phyloP scores from a whole-genome alignment of 1,140 invertebrate genomes.

The Diachasmimorpha longicaudata region DNA sequence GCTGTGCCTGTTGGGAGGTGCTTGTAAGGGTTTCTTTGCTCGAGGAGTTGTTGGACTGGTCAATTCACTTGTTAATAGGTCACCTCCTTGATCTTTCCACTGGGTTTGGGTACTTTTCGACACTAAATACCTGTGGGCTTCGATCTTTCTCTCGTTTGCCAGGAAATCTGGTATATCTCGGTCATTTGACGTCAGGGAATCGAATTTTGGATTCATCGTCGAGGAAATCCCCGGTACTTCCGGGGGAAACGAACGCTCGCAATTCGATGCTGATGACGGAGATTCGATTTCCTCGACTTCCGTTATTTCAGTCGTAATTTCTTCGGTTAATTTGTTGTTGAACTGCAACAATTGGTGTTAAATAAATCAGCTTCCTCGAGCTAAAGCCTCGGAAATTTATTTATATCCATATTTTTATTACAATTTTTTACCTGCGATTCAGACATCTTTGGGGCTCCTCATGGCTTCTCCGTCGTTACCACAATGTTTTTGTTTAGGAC shows the following conservation, averaged over 20 bases:
- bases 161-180: slow-evolving; percentile 43
- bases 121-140: background rate
- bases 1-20: slow-evolving; percentile 14
- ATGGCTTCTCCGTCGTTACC: too few relatives aligned
- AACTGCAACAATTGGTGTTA: too few relatives aligned
- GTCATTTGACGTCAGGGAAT: slow-evolving; percentile 35
- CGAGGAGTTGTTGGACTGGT: slow-evolving; percentile 23
- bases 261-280: background rate
- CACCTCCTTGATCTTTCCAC: background rate
- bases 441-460: too few relatives aligned
- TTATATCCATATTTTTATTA: too few relatives aligned
- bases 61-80: slow-evolving; percentile 23
- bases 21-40: background rate
- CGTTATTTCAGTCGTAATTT: too few relatives aligned
- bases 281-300: too few relatives aligned
- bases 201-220: background rate
- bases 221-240: background rate
- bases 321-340: too few relatives aligned
- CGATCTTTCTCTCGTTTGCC: slow-evolving; percentile 28
- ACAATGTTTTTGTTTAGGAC: too few relatives aligned
- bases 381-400: too few relatives aligned
- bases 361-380: too few relatives aligned
- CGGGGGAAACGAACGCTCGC: background rate
- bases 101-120: background rate
- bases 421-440: too few relatives aligned